phyloP scores from a whole-genome alignment of 53 echinoderm and acorn worm genomes.

The Henricia sp. region DNA sequence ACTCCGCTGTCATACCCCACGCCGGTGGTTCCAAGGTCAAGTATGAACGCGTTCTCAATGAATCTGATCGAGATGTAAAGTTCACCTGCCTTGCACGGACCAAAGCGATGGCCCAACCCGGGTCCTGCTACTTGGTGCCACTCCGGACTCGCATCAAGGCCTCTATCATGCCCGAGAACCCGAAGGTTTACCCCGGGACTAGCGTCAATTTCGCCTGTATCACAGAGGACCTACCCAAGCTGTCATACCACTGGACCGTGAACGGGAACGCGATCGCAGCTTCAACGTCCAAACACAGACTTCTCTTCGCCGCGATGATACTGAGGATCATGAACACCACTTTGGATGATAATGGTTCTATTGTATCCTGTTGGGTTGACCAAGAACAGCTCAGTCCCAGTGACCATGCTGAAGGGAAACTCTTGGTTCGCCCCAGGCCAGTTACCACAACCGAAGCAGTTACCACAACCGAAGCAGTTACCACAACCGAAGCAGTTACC shows the following conservation, averaged over 20 bases:
- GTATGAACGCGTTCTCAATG: conserved; percentile 57
- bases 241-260: conserved; percentile 76
- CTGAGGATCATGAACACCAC: conserved; percentile 61
- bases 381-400: conserved; percentile 59
- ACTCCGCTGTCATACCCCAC: not conserved
- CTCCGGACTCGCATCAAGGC: conserved; percentile 72
- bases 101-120: conserved; percentile 66
- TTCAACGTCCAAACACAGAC: conserved; percentile 27
- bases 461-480: not conserved
- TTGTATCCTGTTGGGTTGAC: conserved; percentile 71
- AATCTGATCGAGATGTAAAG: conserved; percentile 64
- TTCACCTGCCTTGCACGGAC: conserved; percentile 75
- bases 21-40: conserved; percentile 15
- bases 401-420: conserved; percentile 66
- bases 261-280: conserved; percentile 67
- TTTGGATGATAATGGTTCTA: conserved; percentile 59
- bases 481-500: conserved; percentile 19
- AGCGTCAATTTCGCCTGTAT: conserved; percentile 64
- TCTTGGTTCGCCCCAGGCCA: conserved; percentile 66
- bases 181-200: conserved; percentile 51
- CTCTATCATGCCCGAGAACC: conserved; percentile 55
- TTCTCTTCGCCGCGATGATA: conserved; percentile 58
- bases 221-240: conserved; percentile 63
- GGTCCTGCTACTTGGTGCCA: conserved; percentile 79
- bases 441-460: conserved; percentile 1